Conservation (phyloP, 2,888 invertebrate species). For the Oscheius sp. region DNA sequence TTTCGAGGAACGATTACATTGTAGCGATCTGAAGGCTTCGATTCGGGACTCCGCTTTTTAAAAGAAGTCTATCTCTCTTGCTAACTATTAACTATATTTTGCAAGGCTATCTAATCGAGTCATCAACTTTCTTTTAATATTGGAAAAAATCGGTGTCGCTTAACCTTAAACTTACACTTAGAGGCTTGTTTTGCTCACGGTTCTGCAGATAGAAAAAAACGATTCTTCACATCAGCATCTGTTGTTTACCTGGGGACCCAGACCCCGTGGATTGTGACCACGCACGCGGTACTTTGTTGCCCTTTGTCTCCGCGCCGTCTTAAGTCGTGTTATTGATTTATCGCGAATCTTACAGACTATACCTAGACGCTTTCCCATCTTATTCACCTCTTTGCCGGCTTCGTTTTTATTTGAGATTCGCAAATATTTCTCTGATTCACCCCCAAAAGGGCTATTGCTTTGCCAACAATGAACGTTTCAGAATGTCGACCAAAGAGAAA, state of each 20-base stretch:
- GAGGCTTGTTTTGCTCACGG: too few species aligned
- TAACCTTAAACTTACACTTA: too few species aligned
- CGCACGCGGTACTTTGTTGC: constrained; percentile 19
- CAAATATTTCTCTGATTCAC: constrained; percentile 26
- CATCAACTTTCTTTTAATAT: too few species aligned
- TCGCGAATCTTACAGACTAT: not conserved
- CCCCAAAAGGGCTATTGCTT: constrained; percentile 3
- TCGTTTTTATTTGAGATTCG: constrained; percentile 22
- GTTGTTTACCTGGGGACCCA: constrained; percentile 26
- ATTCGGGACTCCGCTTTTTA: too few species aligned
- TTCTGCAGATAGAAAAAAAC: too few species aligned
- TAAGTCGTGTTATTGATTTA: not conserved
- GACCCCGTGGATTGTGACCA: constrained; percentile 23
- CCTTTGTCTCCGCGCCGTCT: not conserved
- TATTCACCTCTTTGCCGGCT: constrained; percentile 1
- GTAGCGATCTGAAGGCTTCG: too few species aligned
- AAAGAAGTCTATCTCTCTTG: too few species aligned
- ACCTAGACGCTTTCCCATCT: not conserved
- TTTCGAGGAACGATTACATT: too few species aligned
- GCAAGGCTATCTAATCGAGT: too few species aligned
- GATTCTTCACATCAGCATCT: not conserved
- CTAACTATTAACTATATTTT: too few species aligned
- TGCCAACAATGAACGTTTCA: constrained; percentile 3
- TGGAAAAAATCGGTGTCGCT: too few species aligned
- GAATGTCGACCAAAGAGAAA: constrained; percentile 23